A percentile compares a stretch with the other conserved stretches of the same genome.
Conservation (phyloP, 2,113 vertebrate species). For the Hemibagrus wyckioides region DNA sequence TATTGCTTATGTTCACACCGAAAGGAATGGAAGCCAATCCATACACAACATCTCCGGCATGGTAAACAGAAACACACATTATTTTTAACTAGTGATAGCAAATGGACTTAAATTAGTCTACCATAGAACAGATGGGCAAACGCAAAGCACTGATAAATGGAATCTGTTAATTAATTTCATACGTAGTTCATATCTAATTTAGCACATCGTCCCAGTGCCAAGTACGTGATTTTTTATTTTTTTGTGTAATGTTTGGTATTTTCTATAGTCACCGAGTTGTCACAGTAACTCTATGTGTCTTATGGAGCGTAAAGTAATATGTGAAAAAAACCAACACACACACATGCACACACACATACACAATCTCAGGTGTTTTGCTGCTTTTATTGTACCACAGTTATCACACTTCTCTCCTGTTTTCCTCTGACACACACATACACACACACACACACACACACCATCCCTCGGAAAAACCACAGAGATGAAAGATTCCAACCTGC, state of each 20-base stretch:
- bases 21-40: neutral
- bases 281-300: neutral
- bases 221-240: neutral
- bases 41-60: neutral
- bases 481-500: constrained; percentile 43
- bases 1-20: neutral
- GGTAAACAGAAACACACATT: constrained; percentile 29
- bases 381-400: constrained; percentile 61
- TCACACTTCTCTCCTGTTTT: constrained; percentile 53
- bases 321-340: constrained; percentile 56
- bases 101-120: constrained; percentile 31
- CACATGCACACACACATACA: constrained; percentile 26
- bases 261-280: neutral
- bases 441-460: constrained; percentile 57
- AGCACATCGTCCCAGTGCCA: constrained; percentile 21
- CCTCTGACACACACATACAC: constrained; percentile 38
- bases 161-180: constrained; percentile 29
- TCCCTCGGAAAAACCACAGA: constrained; percentile 46
- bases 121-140: constrained; percentile 22
- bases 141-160: constrained; percentile 38
- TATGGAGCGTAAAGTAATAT: constrained; percentile 22
- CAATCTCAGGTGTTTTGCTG: constrained; percentile 64
- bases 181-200: constrained; percentile 32
- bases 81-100: constrained; percentile 31
- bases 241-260: neutral